Conservation (phyloP, 2,888 invertebrate genomes). For the Microctonus aethiopoides region DNA sequence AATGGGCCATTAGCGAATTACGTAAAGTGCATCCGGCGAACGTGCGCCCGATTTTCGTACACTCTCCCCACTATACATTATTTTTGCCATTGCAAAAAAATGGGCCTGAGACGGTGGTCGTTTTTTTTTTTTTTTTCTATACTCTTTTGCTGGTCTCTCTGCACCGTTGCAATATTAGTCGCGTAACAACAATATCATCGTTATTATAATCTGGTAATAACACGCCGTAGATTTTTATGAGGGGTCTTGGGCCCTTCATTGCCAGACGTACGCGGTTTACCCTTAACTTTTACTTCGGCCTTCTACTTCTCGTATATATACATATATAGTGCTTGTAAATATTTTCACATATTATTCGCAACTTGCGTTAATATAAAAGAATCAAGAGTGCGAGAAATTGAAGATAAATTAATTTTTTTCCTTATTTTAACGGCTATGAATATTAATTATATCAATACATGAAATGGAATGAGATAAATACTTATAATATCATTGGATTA, state of each 20-base stretch:
- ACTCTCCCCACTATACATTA: background rate
- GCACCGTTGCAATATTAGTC: constrained; percentile 48
- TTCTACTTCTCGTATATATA: background rate
- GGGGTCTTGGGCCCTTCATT: constrained; percentile 12
- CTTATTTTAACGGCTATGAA: no score
- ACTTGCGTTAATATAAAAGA: background rate
- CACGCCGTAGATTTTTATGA: constrained; percentile 43
- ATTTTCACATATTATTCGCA: background rate
- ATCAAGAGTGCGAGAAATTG: background rate
- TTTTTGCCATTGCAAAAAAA: constrained; percentile 7
- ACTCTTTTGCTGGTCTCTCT: constrained; percentile 5
- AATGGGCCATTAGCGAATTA: constrained; percentile 49
- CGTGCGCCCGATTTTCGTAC: constrained; percentile 37
- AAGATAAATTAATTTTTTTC: background rate
- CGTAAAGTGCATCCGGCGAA: constrained; percentile 38
- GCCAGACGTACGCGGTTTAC: constrained; percentile 14
- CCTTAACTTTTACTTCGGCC: constrained; percentile 1
- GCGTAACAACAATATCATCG: constrained; percentile 57
- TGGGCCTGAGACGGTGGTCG: background rate
- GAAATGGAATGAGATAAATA: no score
- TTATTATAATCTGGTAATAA: constrained; percentile 61
- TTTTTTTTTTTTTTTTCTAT: constrained; percentile 8
- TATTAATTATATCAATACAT: background rate
- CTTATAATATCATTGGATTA: no score
- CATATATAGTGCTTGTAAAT: background rate